Evolutionary conservation across 2,888 invertebrate genomes (phyloP), one percentile per base, ranked within the genome.

Genomic region (Muschampia staudingeri): DNA sequence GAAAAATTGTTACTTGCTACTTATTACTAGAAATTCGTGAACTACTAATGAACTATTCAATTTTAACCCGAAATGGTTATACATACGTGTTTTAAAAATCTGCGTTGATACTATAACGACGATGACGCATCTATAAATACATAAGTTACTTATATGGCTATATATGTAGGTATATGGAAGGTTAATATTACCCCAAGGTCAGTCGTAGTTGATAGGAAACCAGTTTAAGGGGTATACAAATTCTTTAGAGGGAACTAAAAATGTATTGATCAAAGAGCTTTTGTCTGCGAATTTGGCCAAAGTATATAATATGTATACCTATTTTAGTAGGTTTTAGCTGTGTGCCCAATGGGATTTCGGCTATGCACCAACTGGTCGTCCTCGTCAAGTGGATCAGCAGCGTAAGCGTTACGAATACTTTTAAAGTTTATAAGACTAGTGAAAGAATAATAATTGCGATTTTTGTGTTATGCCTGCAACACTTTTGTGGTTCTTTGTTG

Each of bases 131-230:
- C 14, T 67, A 34, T 69, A 16, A 69, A 69, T 69, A 40, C n/a
- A 37, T 34, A 37, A 25, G 25, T 25, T 5, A 16, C 25, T 25
- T 61, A 61, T 12, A 4, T 65, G 14, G 1, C 4, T 67, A 34
- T 2, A 25, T 61, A 11, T 19, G 7, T 34, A 69, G 4, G 12
- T 69, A 69, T n/a, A 69, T 69, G 69, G 1, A n/a, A 69, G 69
- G 69, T 69, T 40, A 69, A 69, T 69, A 40, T 69, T 69, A 40
- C n/a, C 34, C n/a, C n/a, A 69, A 69, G 69, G 69, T n/a, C 69
- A 16, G 2, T n/a, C 69, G 40, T 69, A 19, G n/a, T 2, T 40
- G n/a, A 11, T 30, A 67, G 16, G 12, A 37, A 34, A 40, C 69
- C 69, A 9, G 69, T 69, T 69, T n/a, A 40, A n/a, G 69, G 34